These are phyloP conservation scores for Geococcyx californianus DNA, from an alignment of 2,113 vertebrate genomes.

Conservation along the genomic window DNA sequence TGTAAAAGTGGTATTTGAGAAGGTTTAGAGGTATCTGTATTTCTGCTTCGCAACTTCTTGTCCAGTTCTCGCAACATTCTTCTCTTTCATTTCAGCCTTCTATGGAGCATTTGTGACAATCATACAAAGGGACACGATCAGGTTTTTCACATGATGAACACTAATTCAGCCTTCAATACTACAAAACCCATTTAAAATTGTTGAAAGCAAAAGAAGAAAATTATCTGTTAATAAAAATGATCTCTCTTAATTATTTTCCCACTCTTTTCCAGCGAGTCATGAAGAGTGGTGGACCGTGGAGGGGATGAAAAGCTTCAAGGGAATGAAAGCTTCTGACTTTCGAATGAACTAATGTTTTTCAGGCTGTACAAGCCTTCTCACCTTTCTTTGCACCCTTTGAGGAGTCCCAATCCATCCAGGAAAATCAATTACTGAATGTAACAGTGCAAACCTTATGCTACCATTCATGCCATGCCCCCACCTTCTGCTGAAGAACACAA, in stretches of 20 bases:
- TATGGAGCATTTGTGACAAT: not conserved
- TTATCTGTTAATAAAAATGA: not conserved
- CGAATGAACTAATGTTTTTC: not conserved
- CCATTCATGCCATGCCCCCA: not conserved
- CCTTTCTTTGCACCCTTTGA: conserved; percentile 1
- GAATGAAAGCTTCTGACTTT: not conserved
- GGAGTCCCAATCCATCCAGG: not conserved
- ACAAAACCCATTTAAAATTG: not conserved
- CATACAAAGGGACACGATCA: not conserved
- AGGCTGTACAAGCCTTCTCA: conserved; percentile 9
- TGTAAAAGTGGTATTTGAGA: not conserved
- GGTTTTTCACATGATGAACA: not conserved
- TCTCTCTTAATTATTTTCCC: not conserved
- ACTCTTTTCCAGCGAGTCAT: not conserved
- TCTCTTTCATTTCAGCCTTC: not conserved
- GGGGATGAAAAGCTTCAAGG: not conserved
- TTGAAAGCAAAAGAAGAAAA: not conserved
- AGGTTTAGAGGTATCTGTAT: not conserved
- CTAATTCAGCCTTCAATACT: not conserved
- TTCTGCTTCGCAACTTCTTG: not conserved
- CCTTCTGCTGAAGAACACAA: not conserved
- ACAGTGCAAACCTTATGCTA: not conserved
- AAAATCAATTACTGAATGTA: conserved; percentile 6
- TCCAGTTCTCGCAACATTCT: not conserved
- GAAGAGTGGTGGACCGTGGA: not conserved